Evolutionary conservation across 2,888 invertebrate genomes (phyloP).

Genomic region (Erebia epiphron): DNA sequence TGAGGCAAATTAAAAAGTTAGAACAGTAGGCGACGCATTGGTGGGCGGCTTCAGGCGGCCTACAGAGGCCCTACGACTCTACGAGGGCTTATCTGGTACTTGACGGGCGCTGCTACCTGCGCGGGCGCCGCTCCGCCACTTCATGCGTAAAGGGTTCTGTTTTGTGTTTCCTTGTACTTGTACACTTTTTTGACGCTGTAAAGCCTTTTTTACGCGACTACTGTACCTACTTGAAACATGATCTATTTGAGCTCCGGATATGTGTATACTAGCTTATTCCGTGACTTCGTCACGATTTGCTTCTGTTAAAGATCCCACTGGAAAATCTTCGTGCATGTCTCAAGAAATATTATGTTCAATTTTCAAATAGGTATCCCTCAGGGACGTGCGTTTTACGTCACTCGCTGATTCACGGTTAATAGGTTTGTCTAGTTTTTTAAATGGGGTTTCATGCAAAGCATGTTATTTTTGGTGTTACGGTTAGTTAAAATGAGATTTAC

Average conservation of each 20-base stretch:
- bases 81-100: conserved; percentile 56
- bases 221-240: conserved; percentile 28
- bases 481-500: not conserved
- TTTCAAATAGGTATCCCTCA: too few species aligned
- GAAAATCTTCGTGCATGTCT: too few species aligned
- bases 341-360: too few species aligned
- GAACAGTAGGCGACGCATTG: conserved; percentile 38
- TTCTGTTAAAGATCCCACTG: too few species aligned
- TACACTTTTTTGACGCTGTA: conserved; percentile 45
- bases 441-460: not conserved
- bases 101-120: conserved; percentile 59
- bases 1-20: conserved; percentile 1
- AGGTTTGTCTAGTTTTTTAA: too few species aligned
- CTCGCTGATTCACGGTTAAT: too few species aligned
- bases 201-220: conserved; percentile 39
- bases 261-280: not conserved
- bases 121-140: conserved; percentile 58
- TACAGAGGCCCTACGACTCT: conserved; percentile 25
- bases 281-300: too few species aligned
- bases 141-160: conserved; percentile 61
- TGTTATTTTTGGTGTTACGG: not conserved
- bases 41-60: conserved; percentile 42
- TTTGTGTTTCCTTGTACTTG: conserved; percentile 45
- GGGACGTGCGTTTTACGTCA: too few species aligned
- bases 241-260: conserved; percentile 22